Evolutionary conservation across 2,888 invertebrate species (phyloP).

Genomic region (Apodemia zela): DNA sequence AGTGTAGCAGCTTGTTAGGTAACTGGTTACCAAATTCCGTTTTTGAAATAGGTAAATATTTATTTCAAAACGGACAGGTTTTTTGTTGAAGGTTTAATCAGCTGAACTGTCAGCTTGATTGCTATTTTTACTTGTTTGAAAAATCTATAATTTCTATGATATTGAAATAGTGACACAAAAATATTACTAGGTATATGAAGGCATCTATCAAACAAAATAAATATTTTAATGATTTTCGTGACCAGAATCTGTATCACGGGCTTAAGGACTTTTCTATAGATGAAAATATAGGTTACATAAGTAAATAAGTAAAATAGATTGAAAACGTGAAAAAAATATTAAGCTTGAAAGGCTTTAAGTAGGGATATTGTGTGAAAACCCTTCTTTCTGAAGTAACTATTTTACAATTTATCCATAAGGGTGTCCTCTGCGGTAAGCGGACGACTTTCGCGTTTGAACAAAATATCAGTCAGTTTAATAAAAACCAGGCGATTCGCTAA

Average conservation of each 20-base stretch:
- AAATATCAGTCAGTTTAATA: not conserved
- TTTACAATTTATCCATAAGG: not conserved
- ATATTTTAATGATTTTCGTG: constrained; percentile 1
- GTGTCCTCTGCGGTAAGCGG: not conserved
- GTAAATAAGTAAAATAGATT: not conserved
- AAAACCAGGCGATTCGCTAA: too few relatives aligned
- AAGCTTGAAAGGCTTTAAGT: not conserved
- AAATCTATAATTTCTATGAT: not conserved
- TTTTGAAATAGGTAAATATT: too few relatives aligned
- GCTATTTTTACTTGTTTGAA: not conserved
- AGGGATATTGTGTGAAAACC: not conserved
- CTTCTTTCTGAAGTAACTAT: not conserved
- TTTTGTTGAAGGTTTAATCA: not conserved
- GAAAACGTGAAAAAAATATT: constrained; percentile 3
- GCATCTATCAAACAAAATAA: constrained; percentile 7
- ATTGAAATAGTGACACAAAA: not conserved
- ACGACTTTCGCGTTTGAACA: not conserved
- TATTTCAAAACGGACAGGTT: not conserved
- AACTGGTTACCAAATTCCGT: too few relatives aligned
- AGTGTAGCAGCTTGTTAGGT: too few relatives aligned
- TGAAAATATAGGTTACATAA: not conserved
- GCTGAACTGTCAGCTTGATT: not conserved
- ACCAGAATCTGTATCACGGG: not conserved
- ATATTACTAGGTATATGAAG: too few relatives aligned
- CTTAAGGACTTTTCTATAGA: constrained; percentile 3